Base-by-base conservation (phyloP, 2,113 vertebrate genomes). In the Dryoscopus gambensis region DNA sequence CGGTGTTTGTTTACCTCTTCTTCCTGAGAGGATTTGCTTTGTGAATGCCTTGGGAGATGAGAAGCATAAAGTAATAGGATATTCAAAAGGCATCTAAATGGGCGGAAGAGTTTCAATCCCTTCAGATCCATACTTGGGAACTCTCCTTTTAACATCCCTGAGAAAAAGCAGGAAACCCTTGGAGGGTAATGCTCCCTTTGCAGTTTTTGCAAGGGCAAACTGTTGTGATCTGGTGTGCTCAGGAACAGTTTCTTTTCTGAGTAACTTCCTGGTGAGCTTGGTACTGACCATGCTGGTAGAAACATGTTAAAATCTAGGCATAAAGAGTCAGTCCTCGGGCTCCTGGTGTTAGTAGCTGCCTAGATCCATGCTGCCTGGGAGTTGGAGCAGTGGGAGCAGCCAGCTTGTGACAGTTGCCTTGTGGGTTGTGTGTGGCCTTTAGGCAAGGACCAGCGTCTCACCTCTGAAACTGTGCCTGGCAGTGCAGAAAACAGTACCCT, bases 21-120 rank as follows among this genome's bases (percentile, higher is more conserved):
- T 87, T 93, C 62, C 75, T 62, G 71, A 44, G 46, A 59, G 63
- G 59, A 93, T 94, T 95, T 90, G 77, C 52, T 30, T 94, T 81
- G 79, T 82, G 56, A 78, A 88, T 71, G 37, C 33, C 6, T 35
- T 80, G 25, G 50, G 74, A 85, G 64, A 64, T 39, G 46, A 39
- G 69, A 87, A 93, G 35, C 44, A 33, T 57, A 52, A 55, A 88
- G 59, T 78, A 80, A 79, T 8, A 42, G 49, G 79, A 77, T 80
- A 79, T 67, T 68, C 46, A 49, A 65, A 49, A 70, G 55, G 31
- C 46, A 57, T 71, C 40, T 90, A 50, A 69, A 91, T 73, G 87
- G 40, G 18, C 0, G 0, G 46, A 79, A 89, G 73, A 44, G 30
- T 81, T 75, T 52, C 3, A 4, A 10, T 65, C 33, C 47, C 46